phyloP scores from a whole-genome alignment of 2,113 vertebrate species.

The Pedionomus torquatus region DNA sequence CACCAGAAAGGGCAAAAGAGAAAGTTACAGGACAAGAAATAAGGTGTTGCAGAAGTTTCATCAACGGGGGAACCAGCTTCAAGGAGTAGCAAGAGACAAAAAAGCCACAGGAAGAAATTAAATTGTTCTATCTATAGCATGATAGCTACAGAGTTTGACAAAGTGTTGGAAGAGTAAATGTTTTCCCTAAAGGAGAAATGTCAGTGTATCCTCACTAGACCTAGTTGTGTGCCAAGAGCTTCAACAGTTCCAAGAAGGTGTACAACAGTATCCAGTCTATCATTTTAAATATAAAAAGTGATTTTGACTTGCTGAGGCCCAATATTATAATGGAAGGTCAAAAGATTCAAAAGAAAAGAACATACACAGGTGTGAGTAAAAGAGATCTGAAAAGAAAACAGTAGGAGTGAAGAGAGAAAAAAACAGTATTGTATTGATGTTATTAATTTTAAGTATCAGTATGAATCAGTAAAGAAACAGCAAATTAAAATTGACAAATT shows the following conservation, averaged over 20 bases:
- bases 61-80: not conserved
- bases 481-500: not conserved
- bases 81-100: not conserved
- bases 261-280: not conserved
- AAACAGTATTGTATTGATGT: not conserved
- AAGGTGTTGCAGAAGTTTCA: not conserved
- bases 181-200: conserved; percentile 61
- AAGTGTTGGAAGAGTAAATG: conserved; percentile 49
- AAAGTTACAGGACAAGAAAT: not conserved
- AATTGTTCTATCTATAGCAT: conserved; percentile 30
- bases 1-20: not conserved
- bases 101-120: conserved; percentile 5
- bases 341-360: not conserved
- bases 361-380: not conserved
- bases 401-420: not conserved
- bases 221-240: conserved; percentile 16
- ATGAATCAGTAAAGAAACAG: not conserved
- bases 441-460: not conserved
- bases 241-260: conserved; percentile 19
- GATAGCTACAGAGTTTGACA: conserved; percentile 40
- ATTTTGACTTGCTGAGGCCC: not conserved
- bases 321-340: conserved; percentile 13
- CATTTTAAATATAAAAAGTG: not conserved
- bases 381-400: not conserved
- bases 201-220: conserved; percentile 45